phyloP scores from a whole-genome alignment of 2,797 vertebrate species.

The Hydrophis major region DNA sequence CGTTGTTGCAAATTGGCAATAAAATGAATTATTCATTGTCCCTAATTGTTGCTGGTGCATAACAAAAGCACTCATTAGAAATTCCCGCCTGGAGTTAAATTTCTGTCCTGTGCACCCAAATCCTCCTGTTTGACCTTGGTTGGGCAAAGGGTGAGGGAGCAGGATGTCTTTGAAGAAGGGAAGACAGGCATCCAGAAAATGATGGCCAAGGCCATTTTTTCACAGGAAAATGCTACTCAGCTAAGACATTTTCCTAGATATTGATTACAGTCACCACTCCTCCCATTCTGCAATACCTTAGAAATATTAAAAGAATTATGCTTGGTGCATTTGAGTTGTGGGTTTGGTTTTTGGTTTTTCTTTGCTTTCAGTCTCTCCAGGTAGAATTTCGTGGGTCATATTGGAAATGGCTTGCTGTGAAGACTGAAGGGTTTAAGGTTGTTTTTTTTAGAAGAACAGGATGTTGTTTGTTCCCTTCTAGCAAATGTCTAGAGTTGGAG shows the following conservation, averaged over 20 bases:
- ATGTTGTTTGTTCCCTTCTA: neutral
- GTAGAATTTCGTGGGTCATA: neutral
- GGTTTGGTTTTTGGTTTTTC: neutral
- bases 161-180: neutral
- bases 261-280: neutral
- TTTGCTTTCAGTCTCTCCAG: neutral
- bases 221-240: neutral
- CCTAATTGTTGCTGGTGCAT: neutral
- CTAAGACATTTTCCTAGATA: neutral
- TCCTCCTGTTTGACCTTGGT: neutral
- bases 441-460: neutral
- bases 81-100: neutral
- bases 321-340: neutral
- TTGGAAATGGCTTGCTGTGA: neutral
- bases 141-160: neutral
- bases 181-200: neutral
- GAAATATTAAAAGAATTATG: neutral
- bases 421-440: neutral
- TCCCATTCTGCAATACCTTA: neutral
- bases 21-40: neutral
- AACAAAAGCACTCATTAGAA: neutral
- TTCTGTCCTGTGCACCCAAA: neutral
- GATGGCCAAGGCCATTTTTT: neutral
- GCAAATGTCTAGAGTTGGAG: neutral
- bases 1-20: neutral